phyloP scores from a whole-genome alignment of 2,797 vertebrate species.

The Ceryle rudis region DNA sequence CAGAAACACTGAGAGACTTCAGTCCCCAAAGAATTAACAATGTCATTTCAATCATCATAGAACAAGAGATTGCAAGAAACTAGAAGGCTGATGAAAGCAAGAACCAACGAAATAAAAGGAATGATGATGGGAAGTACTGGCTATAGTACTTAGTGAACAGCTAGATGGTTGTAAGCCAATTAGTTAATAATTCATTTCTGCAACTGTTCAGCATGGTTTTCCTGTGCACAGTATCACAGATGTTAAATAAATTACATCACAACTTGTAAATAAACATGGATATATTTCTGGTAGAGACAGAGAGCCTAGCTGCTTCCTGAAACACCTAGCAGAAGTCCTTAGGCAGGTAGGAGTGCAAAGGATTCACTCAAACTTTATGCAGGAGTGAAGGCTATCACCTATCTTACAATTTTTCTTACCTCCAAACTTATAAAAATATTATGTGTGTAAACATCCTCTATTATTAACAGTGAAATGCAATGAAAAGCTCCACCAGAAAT shows the following conservation, averaged over 20 bases:
- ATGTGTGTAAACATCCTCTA: conserved; percentile 63
- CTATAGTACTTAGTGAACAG: not conserved
- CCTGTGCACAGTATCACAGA: not conserved
- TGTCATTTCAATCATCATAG: not conserved
- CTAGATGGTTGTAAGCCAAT: not conserved
- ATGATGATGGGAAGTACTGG: not conserved
- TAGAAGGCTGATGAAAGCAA: not conserved
- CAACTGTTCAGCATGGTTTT: not conserved
- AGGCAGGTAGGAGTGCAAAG: not conserved
- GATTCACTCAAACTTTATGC: conserved; percentile 54
- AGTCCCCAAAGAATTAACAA: not conserved
- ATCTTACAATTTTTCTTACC: conserved; percentile 79
- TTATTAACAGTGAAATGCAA: conserved; percentile 80
- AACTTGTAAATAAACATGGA: not conserved
- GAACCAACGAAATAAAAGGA: not conserved
- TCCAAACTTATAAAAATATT: conserved; percentile 55
- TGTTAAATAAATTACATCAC: not conserved
- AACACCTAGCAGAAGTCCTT: not conserved
- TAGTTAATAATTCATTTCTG: conserved; percentile 12
- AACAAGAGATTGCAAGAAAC: not conserved
- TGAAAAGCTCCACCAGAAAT: conserved; percentile 58
- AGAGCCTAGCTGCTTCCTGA: not conserved
- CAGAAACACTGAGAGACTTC: not conserved
- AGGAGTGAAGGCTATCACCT: conserved; percentile 77
- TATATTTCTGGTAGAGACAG: not conserved